A percentile compares a stretch with the other conserved stretches of the same genome.
These are phyloP conservation scores for Cosmia trapezina DNA, from an alignment of 2,888 invertebrate genomes.

Conservation along the genomic window DNA sequence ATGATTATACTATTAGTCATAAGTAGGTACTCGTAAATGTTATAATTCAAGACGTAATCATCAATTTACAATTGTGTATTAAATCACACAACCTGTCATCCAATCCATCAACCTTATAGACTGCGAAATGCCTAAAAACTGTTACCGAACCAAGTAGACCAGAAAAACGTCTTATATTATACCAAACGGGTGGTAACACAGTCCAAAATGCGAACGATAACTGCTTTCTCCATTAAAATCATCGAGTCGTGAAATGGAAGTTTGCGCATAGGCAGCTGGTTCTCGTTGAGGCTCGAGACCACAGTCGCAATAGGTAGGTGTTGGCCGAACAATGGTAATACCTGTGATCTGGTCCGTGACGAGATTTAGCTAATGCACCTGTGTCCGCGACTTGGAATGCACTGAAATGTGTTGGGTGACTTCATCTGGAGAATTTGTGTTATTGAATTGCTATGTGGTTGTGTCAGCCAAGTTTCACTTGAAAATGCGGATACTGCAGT, in stretches of 20 bases:
- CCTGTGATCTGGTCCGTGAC: slow-evolving; percentile 64
- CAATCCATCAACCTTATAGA: slow-evolving; percentile 24
- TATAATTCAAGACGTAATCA: slow-evolving; percentile 5
- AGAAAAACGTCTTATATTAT: slow-evolving; percentile 59
- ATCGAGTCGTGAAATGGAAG: slow-evolving; percentile 85
- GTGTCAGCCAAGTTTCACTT: background rate
- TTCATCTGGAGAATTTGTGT: slow-evolving; percentile 8
- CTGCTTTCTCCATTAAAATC: slow-evolving; percentile 82
- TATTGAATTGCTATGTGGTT: background rate
- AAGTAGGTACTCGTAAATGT: background rate
- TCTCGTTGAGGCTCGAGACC: slow-evolving; percentile 40
- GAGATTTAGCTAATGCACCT: slow-evolving; percentile 62
- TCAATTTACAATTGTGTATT: slow-evolving; percentile 4
- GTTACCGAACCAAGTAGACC: slow-evolving; percentile 55
- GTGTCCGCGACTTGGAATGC: slow-evolving; percentile 49
- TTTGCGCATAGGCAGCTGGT: slow-evolving; percentile 72
- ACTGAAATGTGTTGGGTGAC: slow-evolving; percentile 38
- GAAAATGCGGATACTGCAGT: background rate
- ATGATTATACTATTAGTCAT: background rate
- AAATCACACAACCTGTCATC: slow-evolving; percentile 39
- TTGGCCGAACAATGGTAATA: slow-evolving; percentile 48
- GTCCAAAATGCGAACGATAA: slow-evolving; percentile 33
- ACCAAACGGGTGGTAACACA: slow-evolving; percentile 61
- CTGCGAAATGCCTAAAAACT: slow-evolving; percentile 30
- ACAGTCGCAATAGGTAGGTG: slow-evolving; percentile 48